These are phyloP conservation scores for Climacteris rufus DNA, from an alignment of 2,113 vertebrate species.

Conservation along the genomic window DNA sequence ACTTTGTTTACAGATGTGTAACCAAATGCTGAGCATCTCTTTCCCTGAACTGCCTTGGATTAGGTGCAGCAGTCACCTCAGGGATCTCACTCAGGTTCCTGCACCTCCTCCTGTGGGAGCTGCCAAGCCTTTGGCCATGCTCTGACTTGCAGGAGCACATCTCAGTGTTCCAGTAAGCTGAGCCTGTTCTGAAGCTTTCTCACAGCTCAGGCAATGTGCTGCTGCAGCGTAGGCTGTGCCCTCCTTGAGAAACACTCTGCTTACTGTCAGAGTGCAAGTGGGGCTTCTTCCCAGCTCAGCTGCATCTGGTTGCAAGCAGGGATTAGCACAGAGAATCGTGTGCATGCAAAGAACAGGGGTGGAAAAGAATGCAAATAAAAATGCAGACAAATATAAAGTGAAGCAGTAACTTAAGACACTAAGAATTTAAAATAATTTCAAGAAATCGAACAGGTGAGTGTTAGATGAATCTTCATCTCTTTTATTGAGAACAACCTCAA, in stretches of 20 bases:
- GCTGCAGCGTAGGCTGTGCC: rapidly evolving
- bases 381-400: neutral
- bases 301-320: neutral
- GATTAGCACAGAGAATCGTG: neutral
- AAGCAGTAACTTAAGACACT: neutral
- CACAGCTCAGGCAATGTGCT: neutral
- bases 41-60: neutral
- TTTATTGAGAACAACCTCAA: neutral
- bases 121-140: neutral
- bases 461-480: neutral
- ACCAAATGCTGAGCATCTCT: neutral
- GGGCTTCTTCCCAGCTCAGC: neutral
- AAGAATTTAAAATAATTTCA: neutral
- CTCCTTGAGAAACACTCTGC: neutral
- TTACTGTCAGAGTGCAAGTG: neutral
- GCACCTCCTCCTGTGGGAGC: neutral
- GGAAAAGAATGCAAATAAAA: neutral
- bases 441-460: neutral
- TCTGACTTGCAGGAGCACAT: neutral
- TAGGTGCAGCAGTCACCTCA: neutral
- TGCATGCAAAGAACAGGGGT: rapidly evolving
- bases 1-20: neutral
- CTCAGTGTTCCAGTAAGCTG: neutral
- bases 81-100: neutral
- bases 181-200: neutral